Base-by-base conservation (phyloP, 1,140 invertebrate genomes). In the Microplitis demolitor region DNA sequence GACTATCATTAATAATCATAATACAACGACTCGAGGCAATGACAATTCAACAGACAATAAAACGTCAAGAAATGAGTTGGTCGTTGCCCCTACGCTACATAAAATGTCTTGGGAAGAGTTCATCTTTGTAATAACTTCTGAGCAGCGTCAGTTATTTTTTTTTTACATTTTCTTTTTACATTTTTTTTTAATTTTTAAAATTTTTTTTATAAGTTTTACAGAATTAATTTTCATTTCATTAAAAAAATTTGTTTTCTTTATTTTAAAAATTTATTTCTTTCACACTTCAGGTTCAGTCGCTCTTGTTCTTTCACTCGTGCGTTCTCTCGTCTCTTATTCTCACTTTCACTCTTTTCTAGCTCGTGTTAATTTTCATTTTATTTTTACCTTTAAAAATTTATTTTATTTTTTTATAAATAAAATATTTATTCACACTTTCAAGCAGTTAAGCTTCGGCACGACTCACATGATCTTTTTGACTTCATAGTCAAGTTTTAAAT, bases 381-480 rank as follows among this genome's bases (percentile, higher is more conserved):
- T 24, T 24, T 24, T 24, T 24, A 24, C 24, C 24, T 62, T 62
- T 62, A 16, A 53, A 33, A 50, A 66, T 53, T 81, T 80, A 6
- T 45, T 5, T 77, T 81, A 75, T 84, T 39, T 66, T 66, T 33
- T 63, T 50, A 3, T 45, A 16, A 45, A n/a, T 86, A 84, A 87
- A 86, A 86, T 85, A 83, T 80, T 85, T 84, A 84, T 85, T 82
- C 83, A 86, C 81, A 84, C 80, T 82, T 78, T 83, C 80, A 81
- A 83, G 80, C 72, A 78, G 81, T 80, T 72, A 80, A 77, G 74
- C 84, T 50, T 78, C 76, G 74, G 78, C 74, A 78, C 77, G 74
- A 78, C 69, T 76, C 73, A 81, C 68, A 78, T 74, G 71, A 13
- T 73, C 56, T 33, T 56, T 63, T 9, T 35, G 8, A 53, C 50